Base-by-base conservation (phyloP, 2,797 vertebrate species). In the Scolopax bukidnonensis region DNA sequence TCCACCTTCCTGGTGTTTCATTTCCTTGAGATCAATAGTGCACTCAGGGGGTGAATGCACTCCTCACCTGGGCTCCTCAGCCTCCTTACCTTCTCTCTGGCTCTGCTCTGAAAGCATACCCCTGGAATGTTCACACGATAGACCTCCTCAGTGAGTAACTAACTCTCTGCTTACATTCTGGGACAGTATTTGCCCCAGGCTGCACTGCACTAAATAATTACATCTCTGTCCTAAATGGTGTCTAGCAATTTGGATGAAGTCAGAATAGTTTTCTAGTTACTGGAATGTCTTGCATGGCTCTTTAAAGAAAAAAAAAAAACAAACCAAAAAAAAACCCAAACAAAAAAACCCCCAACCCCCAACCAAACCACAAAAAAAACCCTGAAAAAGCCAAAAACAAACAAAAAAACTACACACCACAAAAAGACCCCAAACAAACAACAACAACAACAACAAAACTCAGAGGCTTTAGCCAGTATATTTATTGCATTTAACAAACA, bases 1-100 rank as follows among this genome's bases (percentile, higher is more conserved):
- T 93, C 84, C 78, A 83, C 56, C 48, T 50, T 70, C n/a, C 69
- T 74, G 32, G 68, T 82, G 56, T 89, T 92, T 87, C 76, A 75
- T 71, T 93, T 94, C 71, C 90, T 95, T 53, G 45, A 87, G 71
- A 87, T 47, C 67, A 65, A 68, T 27, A 64, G 60, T 2, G 18
- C 4, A 3, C 32, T 57, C 2, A 0, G 20, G 36, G 13, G 28
- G 12, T 10, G 77, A 76, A 84, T 1, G 5, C 33, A 53, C 36
- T 71, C 63, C 40, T 53, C 32, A 38, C 0, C 0, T 2, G 7
- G 59, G 56, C 25, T 74, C 48, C 48, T 6, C 3, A 0, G 10
- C 25, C 18, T 87, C 43, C 38, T 73, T 56, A 40, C 0, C 0
- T 24, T 57, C 63, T 28, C 40, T 69, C 61, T 14, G 9, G 6